phyloP scores from a whole-genome alignment of 2,113 vertebrate species.

The Xyrauchen texanus region DNA sequence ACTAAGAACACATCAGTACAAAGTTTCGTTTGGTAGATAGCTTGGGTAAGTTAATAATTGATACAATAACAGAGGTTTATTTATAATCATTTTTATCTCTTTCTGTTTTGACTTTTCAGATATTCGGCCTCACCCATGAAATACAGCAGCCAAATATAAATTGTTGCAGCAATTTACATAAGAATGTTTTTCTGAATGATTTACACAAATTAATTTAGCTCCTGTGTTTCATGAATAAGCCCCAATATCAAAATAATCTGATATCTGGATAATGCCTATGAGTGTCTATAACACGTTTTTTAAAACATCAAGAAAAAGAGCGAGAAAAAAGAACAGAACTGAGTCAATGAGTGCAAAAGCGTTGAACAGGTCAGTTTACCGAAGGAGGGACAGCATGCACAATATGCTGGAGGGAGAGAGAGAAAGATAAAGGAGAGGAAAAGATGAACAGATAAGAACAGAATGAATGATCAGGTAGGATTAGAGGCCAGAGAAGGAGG shows the following conservation, averaged over 20 bases:
- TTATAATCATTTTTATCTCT: background rate
- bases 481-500: background rate
- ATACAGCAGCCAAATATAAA: no score
- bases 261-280: no score
- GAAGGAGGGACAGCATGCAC: background rate
- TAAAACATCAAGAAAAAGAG: no score
- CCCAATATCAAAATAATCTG: no score
- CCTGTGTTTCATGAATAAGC: no score
- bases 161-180: no score
- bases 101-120: background rate
- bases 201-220: no score
- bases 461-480: slow-evolving; percentile 15
- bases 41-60: slow-evolving; percentile 12
- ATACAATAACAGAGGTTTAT: background rate
- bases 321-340: background rate
- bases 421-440: background rate
- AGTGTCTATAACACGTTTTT: no score
- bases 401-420: background rate
- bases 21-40: background rate
- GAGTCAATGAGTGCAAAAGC: slow-evolving; percentile 4
- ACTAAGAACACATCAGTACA: background rate
- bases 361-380: slow-evolving; percentile 20
- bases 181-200: no score
- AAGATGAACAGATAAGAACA: slow-evolving; percentile 10
- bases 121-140: background rate